A percentile compares a stretch with the other conserved stretches of the same genome.
These are phyloP conservation scores for Lacanobia wlatinum DNA, from an alignment of 2,888 invertebrate species.

Conservation along the genomic window DNA sequence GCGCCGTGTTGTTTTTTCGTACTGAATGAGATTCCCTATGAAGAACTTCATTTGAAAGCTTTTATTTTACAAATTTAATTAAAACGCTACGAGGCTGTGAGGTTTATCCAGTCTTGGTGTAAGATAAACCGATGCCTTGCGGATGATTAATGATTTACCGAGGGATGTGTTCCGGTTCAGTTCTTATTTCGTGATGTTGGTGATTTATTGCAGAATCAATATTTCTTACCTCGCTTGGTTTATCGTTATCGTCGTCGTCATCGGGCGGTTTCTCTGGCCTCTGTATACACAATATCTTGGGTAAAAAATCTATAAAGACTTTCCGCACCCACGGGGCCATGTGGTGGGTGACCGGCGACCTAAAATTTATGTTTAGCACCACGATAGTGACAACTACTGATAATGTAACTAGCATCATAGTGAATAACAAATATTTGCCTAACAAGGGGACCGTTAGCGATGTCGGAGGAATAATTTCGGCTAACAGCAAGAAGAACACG, in stretches of 20 bases:
- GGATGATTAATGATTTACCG: conserved; percentile 73
- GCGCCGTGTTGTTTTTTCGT: conserved; percentile 80
- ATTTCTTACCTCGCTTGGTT: conserved; percentile 88
- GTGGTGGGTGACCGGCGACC: conserved; percentile 97
- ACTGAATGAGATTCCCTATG: conserved; percentile 76
- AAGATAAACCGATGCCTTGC: conserved; percentile 67
- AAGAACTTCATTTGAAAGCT: conserved; percentile 81
- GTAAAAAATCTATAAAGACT: conserved; percentile 96
- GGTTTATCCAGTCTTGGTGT: conserved; percentile 70
- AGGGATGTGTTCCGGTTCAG: conserved; percentile 61
- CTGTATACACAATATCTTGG: conserved; percentile 96
- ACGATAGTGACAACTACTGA: conserved; percentile 98
- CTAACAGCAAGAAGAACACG: conserved; percentile 97
- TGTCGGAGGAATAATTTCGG: conserved; percentile 98
- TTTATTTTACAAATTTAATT: conserved; percentile 86
- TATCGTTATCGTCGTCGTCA: conserved; percentile 90
- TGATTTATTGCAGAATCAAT: conserved; percentile 68
- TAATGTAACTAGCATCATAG: conserved; percentile 98
- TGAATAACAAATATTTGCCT: conserved; percentile 98
- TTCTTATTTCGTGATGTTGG: conserved; percentile 64
- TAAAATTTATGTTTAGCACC: conserved; percentile 97
- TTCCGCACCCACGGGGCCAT: conserved; percentile 97
- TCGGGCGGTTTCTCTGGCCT: conserved; percentile 95
- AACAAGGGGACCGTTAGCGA: conserved; percentile 97
- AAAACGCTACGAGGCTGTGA: conserved; percentile 71